These are phyloP conservation scores for Spongilla lacustris DNA, from an alignment of 37 sponge, comb jelly and placozoan species.

Conservation along the genomic window DNA sequence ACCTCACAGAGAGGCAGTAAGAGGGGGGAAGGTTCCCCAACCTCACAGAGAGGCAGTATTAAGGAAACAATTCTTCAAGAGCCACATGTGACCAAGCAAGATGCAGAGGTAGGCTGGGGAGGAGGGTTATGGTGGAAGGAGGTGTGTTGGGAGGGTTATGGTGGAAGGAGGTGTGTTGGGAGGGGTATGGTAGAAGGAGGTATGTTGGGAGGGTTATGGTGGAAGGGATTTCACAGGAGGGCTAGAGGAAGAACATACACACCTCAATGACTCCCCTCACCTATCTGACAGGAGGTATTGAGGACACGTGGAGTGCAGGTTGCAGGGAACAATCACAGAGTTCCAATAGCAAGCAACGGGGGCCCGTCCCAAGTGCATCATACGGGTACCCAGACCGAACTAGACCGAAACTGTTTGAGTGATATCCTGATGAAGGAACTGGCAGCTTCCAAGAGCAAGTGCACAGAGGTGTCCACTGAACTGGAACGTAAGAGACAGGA, in stretches of 20 bases:
- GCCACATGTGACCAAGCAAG: no score
- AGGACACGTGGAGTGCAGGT: no score
- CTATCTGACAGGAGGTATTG: conserved; percentile 2
- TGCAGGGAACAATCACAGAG: no score
- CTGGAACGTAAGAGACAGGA: conserved; percentile 59
- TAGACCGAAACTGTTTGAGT: not conserved
- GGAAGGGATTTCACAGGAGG: not conserved
- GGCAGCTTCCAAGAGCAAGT: conserved; percentile 42
- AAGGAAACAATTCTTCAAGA: no score
- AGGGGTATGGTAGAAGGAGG: not conserved
- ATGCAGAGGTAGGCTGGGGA: not conserved
- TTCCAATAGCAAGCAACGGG: not conserved
- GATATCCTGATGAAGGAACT: conserved; percentile 39
- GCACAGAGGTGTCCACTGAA: conserved; percentile 36
- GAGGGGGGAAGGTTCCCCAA: no score
- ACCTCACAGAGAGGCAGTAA: no score
- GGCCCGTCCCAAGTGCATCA: not conserved
- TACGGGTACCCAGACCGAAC: not conserved
- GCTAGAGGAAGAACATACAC: no score
- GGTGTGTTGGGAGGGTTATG: not conserved
- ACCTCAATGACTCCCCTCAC: not conserved
- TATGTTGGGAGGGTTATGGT: not conserved
- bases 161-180: not conserved
- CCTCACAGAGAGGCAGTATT: no score
- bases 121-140: not conserved